Evolutionary conservation across 2,797 vertebrate genomes (phyloP).

Genomic region (Cyprinella venusta): DNA sequence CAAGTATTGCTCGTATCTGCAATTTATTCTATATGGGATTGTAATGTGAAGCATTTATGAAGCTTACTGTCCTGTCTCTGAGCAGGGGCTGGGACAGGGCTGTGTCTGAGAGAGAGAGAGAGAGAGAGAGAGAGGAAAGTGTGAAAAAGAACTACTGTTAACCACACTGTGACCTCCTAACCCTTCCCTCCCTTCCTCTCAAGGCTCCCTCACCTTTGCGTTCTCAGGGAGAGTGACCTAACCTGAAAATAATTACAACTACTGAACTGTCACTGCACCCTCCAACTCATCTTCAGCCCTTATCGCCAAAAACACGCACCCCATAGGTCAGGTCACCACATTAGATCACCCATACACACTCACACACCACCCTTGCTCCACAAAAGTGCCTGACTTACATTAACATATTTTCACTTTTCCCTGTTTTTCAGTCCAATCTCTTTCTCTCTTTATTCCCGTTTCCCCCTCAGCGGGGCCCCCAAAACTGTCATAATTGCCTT

Average conservation of each 20-base stretch:
- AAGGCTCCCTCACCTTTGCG: slow-evolving; percentile 78
- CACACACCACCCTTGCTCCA: slow-evolving; percentile 73
- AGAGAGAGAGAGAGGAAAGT: slow-evolving; percentile 52
- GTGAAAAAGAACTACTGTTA: slow-evolving; percentile 67
- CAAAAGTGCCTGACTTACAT: slow-evolving; percentile 48
- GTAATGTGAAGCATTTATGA: slow-evolving; percentile 6
- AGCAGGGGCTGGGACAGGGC: background rate
- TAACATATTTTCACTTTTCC: slow-evolving; percentile 57
- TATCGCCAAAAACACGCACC: slow-evolving; percentile 68
- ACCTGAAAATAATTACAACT: slow-evolving; percentile 79
- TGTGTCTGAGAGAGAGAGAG: slow-evolving; percentile 43
- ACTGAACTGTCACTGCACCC: slow-evolving; percentile 77
- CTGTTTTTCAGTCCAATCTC: slow-evolving; percentile 21
- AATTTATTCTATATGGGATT: background rate
- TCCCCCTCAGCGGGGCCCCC: slow-evolving; percentile 48
- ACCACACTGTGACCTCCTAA: slow-evolving; percentile 72
- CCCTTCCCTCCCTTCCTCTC: slow-evolving; percentile 71
- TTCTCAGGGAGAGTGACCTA: slow-evolving; percentile 69
- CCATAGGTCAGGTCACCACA: slow-evolving; percentile 83
- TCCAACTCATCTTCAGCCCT: slow-evolving; percentile 79
- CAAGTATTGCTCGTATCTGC: background rate
- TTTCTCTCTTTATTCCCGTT: slow-evolving; percentile 8
- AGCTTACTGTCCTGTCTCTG: slow-evolving; percentile 5
- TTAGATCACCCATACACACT: slow-evolving; percentile 76
- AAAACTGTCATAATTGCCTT: slow-evolving; percentile 79